Percentiles rank a stretch among this genome's conserved stretches.
Conservation (phyloP, 2,113 vertebrate species). For the Carettochelys insculpta region DNA sequence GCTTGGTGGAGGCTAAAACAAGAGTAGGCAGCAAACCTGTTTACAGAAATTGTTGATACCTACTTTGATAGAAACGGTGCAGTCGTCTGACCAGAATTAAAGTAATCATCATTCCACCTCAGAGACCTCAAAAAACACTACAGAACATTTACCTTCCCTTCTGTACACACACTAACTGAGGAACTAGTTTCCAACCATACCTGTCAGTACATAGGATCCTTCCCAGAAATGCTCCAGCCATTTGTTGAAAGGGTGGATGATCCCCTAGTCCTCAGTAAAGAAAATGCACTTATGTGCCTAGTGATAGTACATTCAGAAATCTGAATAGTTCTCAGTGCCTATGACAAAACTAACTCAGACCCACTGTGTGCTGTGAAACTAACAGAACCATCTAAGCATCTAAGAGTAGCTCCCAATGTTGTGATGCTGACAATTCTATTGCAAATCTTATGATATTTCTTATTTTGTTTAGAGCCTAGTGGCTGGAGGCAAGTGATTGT, state of each 20-base stretch:
- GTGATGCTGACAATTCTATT: neutral
- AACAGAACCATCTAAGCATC: neutral
- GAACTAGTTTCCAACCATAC: accelerated
- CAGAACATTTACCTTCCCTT: neutral
- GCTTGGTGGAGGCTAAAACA: neutral
- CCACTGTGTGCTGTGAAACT: neutral
- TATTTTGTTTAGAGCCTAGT: neutral
- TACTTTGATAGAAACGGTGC: neutral
- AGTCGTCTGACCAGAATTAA: neutral
- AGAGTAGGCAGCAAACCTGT: neutral
- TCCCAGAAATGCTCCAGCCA: neutral
- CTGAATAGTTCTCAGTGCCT: accelerated
- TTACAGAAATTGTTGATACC: neutral
- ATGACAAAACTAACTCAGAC: neutral
- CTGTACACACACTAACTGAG: neutral
- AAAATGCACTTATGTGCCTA: neutral
- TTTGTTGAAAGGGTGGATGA: accelerated
- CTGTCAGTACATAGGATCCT: neutral
- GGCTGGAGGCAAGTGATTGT: neutral
- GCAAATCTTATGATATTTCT: neutral
- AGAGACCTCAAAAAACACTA: neutral
- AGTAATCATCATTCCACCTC: neutral
- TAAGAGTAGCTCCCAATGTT: neutral
- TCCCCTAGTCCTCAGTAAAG: neutral
- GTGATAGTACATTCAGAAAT: neutral